Evolutionary conservation across 2,888 invertebrate genomes (phyloP).

Genomic region (Acanthopleura granulata): DNA sequence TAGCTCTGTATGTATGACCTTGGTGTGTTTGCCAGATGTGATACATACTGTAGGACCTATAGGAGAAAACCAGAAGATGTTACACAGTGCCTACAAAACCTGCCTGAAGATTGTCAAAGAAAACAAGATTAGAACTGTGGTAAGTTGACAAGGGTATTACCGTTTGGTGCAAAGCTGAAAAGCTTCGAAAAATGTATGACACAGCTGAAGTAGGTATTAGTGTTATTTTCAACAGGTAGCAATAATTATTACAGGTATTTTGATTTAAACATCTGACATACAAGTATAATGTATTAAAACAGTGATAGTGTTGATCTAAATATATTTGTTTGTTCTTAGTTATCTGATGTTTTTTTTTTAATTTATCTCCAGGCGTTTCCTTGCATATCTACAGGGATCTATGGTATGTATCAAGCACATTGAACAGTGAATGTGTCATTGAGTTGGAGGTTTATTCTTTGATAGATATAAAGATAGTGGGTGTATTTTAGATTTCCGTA

Average conservation of each 20-base stretch:
- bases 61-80: slow-evolving; percentile 77
- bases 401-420: slow-evolving; percentile 72
- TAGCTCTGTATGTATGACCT: background rate
- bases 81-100: slow-evolving; percentile 80
- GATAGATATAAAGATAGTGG: no score
- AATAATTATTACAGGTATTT: no score
- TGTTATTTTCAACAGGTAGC: no score
- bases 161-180: background rate
- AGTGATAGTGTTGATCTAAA: no score
- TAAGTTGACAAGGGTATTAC: slow-evolving; percentile 55
- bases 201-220: no score
- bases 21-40: slow-evolving; percentile 75
- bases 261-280: background rate
- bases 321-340: background rate
- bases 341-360: slow-evolving; percentile 2
- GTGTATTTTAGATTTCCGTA: no score
- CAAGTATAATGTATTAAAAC: background rate
- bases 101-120: slow-evolving; percentile 74
- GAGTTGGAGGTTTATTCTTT: no score
- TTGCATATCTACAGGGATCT: slow-evolving; percentile 92
- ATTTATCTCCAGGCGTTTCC: slow-evolving; percentile 78
- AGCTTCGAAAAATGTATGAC: no score
- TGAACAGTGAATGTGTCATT: no score
- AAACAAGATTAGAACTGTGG: slow-evolving; percentile 77
- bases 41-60: slow-evolving; percentile 92